Percentiles rank a stretch among this genome's conserved stretches.
Conservation (phyloP, 2,888 invertebrate species). For the Nomada fucata region DNA sequence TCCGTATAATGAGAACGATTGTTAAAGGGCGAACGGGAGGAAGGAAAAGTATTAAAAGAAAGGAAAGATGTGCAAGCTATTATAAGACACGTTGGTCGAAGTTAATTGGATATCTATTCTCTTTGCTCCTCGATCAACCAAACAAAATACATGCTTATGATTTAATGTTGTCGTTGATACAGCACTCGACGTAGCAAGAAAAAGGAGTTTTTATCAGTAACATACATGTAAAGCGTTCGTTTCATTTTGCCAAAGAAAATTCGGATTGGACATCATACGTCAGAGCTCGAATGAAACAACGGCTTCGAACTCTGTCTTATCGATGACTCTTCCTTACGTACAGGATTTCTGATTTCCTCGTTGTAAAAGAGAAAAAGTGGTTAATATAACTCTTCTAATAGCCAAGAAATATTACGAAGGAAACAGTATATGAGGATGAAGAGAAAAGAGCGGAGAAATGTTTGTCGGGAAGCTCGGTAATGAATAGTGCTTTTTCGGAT, state of each 20-base stretch:
- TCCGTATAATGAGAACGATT: conserved; percentile 6
- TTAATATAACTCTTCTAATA: conserved; percentile 81
- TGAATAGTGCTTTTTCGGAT: conserved; percentile 38
- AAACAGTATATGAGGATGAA: conserved; percentile 29
- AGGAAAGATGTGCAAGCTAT: conserved; percentile 49
- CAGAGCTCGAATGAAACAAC: conserved; percentile 36
- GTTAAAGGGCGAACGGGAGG: conserved; percentile 20
- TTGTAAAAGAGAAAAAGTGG: conserved; percentile 23
- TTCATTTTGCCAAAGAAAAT: conserved; percentile 53
- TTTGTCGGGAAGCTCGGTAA: conserved; percentile 36
- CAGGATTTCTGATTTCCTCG: conserved; percentile 44
- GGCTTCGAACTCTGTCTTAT: conserved; percentile 54
- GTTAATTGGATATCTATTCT: conserved; percentile 37
- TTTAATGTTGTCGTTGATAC: conserved; percentile 34
- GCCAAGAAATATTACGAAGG: conserved; percentile 58
- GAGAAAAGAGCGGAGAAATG: conserved; percentile 23
- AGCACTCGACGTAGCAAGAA: conserved; percentile 31
- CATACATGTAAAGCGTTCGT: conserved; percentile 58
- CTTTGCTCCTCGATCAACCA: conserved; percentile 41
- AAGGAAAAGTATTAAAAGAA: conserved; percentile 62
- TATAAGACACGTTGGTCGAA: conserved; percentile 30
- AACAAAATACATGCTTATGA: conserved; percentile 43
- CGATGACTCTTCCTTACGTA: conserved; percentile 40
- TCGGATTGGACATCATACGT: conserved; percentile 59
- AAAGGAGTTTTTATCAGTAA: conserved; percentile 39